Conservation (phyloP, 2,113 vertebrate species). For the Picathartes gymnocephalus region DNA sequence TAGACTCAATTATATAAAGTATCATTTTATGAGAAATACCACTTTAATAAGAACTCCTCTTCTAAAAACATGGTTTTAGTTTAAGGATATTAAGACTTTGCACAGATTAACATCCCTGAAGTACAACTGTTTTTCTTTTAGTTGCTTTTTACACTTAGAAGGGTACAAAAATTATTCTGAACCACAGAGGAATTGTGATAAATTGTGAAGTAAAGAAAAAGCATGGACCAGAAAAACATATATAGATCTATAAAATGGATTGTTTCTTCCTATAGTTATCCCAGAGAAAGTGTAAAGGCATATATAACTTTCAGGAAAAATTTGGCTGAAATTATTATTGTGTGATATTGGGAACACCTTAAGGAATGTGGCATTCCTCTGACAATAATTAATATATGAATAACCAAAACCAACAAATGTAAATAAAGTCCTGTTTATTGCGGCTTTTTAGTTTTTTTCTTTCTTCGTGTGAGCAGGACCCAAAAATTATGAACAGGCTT, state of each 20-base stretch:
- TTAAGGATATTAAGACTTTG: neutral
- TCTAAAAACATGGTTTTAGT: neutral
- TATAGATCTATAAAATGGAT: neutral
- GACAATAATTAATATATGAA: neutral
- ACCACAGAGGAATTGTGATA: neutral
- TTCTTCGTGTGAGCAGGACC: rapidly evolving
- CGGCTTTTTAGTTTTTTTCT: neutral
- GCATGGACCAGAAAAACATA: rapidly evolving
- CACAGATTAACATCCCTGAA: neutral
- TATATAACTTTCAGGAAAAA: neutral
- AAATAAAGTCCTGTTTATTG: neutral
- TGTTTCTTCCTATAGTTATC: neutral
- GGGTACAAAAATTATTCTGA: neutral
- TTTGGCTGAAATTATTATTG: neutral
- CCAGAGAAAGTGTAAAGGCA: neutral
- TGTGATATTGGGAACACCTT: neutral
- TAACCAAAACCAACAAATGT: neutral
- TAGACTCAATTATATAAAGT: neutral
- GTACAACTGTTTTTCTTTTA: neutral
- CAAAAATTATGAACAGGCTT: neutral
- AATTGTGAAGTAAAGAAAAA: neutral
- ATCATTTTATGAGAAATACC: neutral
- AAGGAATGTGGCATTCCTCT: neutral
- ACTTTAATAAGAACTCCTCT: neutral
- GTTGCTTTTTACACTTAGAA: neutral